These are phyloP conservation scores for Pseudochromis fuscus DNA, from an alignment of 2,797 vertebrate genomes.

Conservation along the genomic window DNA sequence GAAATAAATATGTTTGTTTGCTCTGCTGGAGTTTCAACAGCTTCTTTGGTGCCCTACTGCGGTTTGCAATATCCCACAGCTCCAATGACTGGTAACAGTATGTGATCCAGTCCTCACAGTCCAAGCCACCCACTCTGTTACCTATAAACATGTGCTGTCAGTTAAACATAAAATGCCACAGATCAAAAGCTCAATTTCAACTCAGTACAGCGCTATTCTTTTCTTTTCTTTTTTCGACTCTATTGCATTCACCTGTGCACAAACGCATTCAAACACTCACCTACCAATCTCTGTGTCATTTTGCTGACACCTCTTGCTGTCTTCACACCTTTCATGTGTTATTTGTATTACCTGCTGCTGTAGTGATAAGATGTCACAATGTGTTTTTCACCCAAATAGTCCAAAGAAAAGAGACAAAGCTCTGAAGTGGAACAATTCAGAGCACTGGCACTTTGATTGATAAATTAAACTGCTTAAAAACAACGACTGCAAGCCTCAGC, in stretches of 20 bases:
- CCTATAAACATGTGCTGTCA: slow-evolving; percentile 35
- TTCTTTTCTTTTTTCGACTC: slow-evolving; percentile 3
- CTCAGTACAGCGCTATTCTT: neutral
- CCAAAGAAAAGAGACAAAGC: slow-evolving; percentile 11
- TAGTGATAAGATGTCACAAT: neutral
- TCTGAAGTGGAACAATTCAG: neutral
- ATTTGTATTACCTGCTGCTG: slow-evolving; percentile 15
- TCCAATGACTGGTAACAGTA: slow-evolving; percentile 57
- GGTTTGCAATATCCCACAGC: slow-evolving; percentile 56
- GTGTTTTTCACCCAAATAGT: neutral
- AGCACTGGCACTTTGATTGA: slow-evolving; percentile 26
- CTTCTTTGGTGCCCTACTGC: slow-evolving; percentile 45
- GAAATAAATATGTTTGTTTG: slow-evolving; percentile 57
- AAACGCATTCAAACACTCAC: slow-evolving; percentile 15
- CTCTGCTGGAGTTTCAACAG: slow-evolving; percentile 62
- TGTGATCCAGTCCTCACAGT: slow-evolving; percentile 56
- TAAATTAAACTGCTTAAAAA: slow-evolving; percentile 42
- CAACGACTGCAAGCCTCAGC: slow-evolving; percentile 5
- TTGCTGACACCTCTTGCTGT: slow-evolving; percentile 5
- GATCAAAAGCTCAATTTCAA: slow-evolving; percentile 22
- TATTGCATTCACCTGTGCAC: slow-evolving; percentile 15
- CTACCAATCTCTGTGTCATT: slow-evolving; percentile 3
- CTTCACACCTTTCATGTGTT: slow-evolving; percentile 24
- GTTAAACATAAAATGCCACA: slow-evolving; percentile 50
- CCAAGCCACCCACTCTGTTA: slow-evolving; percentile 26